Base-by-base conservation (phyloP, 2,797 vertebrate genomes). In the Clarias platycephalus region DNA sequence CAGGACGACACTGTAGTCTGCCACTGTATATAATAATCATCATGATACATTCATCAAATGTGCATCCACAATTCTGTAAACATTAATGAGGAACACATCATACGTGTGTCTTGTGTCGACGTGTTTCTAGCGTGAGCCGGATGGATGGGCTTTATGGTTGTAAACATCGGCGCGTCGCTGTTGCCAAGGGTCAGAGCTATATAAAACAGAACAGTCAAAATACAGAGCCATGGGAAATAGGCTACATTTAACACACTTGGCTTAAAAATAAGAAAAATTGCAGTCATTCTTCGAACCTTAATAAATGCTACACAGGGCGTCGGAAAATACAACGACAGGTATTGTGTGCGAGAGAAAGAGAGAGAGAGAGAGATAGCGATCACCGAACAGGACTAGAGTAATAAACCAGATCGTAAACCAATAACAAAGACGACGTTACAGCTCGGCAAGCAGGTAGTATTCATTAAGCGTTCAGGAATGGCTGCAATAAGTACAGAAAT, bases 181-280 rank as follows among this genome's bases (percentile, higher is more conserved):
- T 86, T 84, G 85, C 78, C 83, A 89, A 80, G 77, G 57, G 80
- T 83, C 60, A 84, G 16, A 87, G 62, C 82, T 70, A 86, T 82
- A 84, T 68, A 79, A 85, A 84, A 86, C 78, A 20, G 62, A 89
- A 87, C 86, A 87, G 87, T 82, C 81, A 44, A 81, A 80, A 82
- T 71, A 83, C 74, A 80, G 72, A 85, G n/a, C 71, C 37, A 6
- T 78, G 63, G 44, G 6, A 86, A 67, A 76, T 31, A 57, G 58
- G 80, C 68, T 81, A 88, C 83, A 86, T 83, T 87, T 83, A 87
- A 83, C 40, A 53, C 62, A 31, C 72, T 84, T 79, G n/a, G 87
- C 84, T 62, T 84, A 55, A 81, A 64, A 87, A 53, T 3, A 49
- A 53, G 13, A 0, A 13, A 13, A 53, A 53, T 3, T 71, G 58